Conservation (phyloP, 2,797 vertebrate species). For the Molossus molossus region DNA sequence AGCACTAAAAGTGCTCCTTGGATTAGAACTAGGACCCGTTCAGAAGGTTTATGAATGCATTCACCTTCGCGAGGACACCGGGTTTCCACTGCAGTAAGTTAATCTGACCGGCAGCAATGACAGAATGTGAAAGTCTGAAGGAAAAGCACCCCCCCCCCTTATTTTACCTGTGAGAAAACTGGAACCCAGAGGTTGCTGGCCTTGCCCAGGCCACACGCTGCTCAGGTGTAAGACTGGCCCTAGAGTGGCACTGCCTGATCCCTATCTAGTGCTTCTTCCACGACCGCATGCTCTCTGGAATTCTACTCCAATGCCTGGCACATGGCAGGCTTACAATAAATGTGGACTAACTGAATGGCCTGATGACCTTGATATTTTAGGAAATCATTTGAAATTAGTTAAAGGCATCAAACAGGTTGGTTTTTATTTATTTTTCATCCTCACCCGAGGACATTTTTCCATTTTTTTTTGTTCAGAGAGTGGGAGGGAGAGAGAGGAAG, state of each 20-base stretch:
- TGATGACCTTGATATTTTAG: neutral
- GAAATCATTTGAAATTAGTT: constrained; percentile 45
- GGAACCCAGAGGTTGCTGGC: neutral
- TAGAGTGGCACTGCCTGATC: neutral
- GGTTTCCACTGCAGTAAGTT: neutral
- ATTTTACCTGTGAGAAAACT: neutral
- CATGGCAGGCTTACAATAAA: neutral
- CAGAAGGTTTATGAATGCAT: neutral
- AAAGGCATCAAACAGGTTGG: neutral
- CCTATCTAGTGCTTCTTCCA: neutral
- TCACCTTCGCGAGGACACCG: neutral
- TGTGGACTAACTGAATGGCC: neutral
- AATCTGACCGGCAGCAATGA: neutral
- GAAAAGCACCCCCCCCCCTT: neutral
- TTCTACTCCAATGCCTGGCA: neutral
- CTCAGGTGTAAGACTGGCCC: neutral
- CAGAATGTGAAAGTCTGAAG: neutral
- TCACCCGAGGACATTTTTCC: no score
- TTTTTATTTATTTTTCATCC: neutral
- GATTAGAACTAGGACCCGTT: neutral
- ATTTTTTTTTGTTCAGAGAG: no score
- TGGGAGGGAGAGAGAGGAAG: no score
- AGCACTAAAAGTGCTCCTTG: neutral
- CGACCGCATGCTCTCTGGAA: neutral
- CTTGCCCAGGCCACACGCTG: neutral